Conservation (phyloP, 2,797 vertebrate species). For the Lithobates pipiens region DNA sequence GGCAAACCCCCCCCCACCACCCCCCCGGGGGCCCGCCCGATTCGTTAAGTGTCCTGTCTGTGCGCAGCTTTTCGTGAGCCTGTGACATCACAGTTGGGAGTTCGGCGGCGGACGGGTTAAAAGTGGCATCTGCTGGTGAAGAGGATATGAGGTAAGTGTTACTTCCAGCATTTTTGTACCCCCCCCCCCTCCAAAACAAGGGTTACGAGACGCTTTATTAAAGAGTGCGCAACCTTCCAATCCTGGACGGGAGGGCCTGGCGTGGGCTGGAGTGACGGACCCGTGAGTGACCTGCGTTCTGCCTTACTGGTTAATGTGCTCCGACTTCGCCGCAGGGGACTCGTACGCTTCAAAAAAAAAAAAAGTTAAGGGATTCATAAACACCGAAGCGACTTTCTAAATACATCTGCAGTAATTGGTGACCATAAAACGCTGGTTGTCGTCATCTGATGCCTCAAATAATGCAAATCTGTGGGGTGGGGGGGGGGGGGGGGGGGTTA, state of each 20-base stretch:
- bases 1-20: no score
- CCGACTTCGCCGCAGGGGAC: neutral
- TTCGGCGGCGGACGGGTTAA: constrained; percentile 27
- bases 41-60: neutral
- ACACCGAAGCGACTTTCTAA: no score
- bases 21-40: neutral
- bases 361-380: no score
- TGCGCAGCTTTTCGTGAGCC: neutral
- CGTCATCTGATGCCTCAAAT: no score
- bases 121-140: constrained; percentile 39
- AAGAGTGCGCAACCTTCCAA: neutral
- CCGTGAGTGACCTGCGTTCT: neutral
- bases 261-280: neutral
- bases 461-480: no score
- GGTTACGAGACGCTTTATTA: constrained; percentile 20
- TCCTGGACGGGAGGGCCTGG: constrained; percentile 23
- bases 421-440: no score
- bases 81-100: neutral
- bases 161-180: constrained; percentile 37
- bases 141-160: constrained; percentile 59
- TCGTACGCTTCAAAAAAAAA: neutral
- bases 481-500: no score
- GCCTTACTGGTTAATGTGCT: neutral
- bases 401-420: no score
- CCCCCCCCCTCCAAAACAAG: neutral